Conservation (phyloP, 1,140 invertebrate species). For the Pinna nobilis region DNA sequence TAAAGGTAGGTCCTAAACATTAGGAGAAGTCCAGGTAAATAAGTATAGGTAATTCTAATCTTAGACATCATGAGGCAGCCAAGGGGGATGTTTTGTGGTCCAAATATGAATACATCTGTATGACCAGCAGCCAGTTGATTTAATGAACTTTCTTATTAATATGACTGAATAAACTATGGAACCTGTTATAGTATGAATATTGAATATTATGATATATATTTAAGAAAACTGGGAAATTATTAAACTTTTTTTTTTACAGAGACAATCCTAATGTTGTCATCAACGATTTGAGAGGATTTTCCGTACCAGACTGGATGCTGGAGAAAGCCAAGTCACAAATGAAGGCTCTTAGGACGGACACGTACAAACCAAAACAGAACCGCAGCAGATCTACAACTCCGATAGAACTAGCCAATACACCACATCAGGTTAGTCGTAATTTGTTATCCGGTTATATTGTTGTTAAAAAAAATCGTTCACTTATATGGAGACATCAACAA, state of each 20-base stretch:
- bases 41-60: no score
- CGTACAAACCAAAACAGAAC: conserved; percentile 17
- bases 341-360: conserved; percentile 71
- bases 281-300: conserved; percentile 83
- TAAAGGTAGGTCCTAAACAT: no score
- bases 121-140: no score
- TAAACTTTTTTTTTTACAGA: conserved; percentile 62
- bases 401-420: conserved; percentile 25
- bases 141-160: background rate
- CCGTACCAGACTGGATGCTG: conserved; percentile 83
- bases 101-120: no score
- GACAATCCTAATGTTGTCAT: conserved; percentile 81
- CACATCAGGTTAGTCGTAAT: conserved; percentile 24
- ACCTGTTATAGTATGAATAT: background rate
- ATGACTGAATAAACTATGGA: background rate
- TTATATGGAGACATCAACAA: no score
- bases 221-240: background rate
- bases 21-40: no score
- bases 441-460: background rate
- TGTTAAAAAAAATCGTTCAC: no score
- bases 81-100: no score
- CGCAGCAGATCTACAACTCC: conserved; percentile 57
- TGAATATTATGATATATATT: background rate
- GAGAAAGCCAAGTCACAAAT: conserved; percentile 80
- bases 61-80: no score